A percentile compares a stretch with the other conserved stretches of the same genome.
Evolutionary conservation across 2,113 vertebrate genomes (phyloP).

Genomic region (Varanus salvator): DNA sequence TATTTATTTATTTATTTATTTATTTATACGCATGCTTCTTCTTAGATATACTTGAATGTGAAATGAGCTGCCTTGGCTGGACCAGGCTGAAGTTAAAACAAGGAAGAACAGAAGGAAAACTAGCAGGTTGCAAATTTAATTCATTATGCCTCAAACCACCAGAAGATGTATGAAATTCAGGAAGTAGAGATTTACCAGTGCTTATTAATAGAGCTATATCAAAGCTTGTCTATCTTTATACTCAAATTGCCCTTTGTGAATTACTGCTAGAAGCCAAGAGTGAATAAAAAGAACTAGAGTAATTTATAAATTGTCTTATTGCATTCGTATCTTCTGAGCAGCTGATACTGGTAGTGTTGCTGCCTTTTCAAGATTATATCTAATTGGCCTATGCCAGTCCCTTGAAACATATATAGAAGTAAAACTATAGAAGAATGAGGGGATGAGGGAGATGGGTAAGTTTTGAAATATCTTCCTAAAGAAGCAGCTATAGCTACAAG

Average conservation of each 20-base stretch:
- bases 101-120: neutral
- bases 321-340: neutral
- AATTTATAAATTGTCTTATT: neutral
- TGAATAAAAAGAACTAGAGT: neutral
- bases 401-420: neutral
- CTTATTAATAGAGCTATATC: neutral
- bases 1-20: too few relatives aligned
- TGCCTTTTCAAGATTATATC: neutral
- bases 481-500: too few relatives aligned
- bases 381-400: neutral
- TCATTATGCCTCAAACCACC: neutral
- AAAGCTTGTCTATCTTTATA: neutral
- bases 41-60: too few relatives aligned
- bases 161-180: neutral
- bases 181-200: neutral
- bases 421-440: neutral
- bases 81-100: neutral
- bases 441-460: too few relatives aligned
- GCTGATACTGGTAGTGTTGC: neutral
- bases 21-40: too few relatives aligned
- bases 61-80: too few relatives aligned
- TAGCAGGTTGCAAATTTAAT: neutral
- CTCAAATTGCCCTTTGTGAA: neutral
- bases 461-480: too few relatives aligned
- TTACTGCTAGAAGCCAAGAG: neutral